These are phyloP conservation scores for Crotalus horridus DNA, from an alignment of 2,113 vertebrate species.

Conservation along the genomic window DNA sequence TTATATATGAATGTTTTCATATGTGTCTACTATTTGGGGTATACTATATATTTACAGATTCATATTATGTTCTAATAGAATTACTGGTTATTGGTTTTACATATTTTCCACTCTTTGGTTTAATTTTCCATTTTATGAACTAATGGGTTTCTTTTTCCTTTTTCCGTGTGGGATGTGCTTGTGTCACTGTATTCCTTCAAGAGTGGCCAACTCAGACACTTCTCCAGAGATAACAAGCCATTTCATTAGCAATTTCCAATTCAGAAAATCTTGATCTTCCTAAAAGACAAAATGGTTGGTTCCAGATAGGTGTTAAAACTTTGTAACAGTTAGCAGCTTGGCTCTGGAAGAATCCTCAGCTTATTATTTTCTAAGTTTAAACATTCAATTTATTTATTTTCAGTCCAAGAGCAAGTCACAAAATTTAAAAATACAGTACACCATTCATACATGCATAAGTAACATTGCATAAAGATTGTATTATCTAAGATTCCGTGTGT, in stretches of 20 bases:
- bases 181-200: background rate
- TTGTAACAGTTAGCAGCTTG: background rate
- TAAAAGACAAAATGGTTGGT: background rate
- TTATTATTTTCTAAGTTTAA: conserved; percentile 6
- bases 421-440: background rate
- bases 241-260: background rate
- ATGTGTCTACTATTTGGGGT: background rate
- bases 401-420: background rate
- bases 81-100: background rate
- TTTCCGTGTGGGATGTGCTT: background rate
- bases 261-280: background rate
- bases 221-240: background rate
- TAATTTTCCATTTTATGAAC: conserved; percentile 5
- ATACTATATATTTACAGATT: background rate
- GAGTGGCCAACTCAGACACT: background rate
- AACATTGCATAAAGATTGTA: background rate
- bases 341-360: background rate
- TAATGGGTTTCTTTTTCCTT: background rate
- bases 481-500: background rate
- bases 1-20: background rate
- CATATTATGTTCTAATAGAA: background rate
- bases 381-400: background rate
- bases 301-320: background rate
- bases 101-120: background rate
- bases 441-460: background rate